Evolutionary conservation across 2,888 invertebrate genomes (phyloP), one percentile per base, ranked within the genome.

Genomic region (Clusia tigrina): DNA sequence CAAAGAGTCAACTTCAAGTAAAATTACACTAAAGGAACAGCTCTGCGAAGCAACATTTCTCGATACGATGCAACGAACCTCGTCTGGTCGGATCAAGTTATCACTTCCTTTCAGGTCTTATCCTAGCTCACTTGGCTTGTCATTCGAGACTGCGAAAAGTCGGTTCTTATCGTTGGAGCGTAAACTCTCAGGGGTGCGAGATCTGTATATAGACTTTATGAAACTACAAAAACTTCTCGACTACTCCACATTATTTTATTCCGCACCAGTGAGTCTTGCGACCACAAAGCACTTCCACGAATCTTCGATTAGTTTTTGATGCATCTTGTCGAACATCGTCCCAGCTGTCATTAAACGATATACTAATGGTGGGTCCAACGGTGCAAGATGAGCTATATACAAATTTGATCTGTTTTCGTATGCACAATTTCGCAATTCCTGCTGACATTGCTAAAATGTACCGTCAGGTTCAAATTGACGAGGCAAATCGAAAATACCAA

Each of bases 291-390:
- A 58, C 54, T 10, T 60, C 52, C 24, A 67, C 67, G 2, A 63
- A 62, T 54, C 42, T 64, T 1, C 56, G 64, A 37, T 58, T 63
- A 10, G 61, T 61, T 3, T 64, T 63, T 24, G 63, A 63, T 58
- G 64, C 66, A 1, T 64, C 58, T 10, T 54, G 60, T 38, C 42
- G 56, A 15, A 60, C 58, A 2, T 66, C 67, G 12, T 53, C 60
- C 32, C 57, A 69, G 32, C 20, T 48, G 1, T 63, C 66, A 1
- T 54, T 66, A 46, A 67, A 63, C 59, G 66, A 67, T n/a, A 53
- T 57, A 9, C 52, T 63, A 38, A 60, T 60, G 51, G 55, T 60
- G 18, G 60, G 60, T 37, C 60, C 52, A 1, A 60, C 60, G 5
- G 55, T 55, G n/a, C 60, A 60, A 51, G 25, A 51, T 18, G 55